phyloP scores from a whole-genome alignment of 2,113 vertebrate species.

The Paedocypris sp. region DNA sequence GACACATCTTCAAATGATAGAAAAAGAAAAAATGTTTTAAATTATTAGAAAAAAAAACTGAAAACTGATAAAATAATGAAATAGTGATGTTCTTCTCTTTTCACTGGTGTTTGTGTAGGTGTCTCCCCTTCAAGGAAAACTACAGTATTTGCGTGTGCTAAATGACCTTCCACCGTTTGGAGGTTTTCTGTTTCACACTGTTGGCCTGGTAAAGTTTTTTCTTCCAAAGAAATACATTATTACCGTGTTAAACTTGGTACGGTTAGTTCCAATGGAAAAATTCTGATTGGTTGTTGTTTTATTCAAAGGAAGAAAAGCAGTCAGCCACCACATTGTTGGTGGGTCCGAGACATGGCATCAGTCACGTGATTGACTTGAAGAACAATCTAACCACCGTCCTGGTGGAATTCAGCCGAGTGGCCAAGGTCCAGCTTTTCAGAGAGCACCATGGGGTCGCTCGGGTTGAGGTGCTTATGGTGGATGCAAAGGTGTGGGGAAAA shows the following conservation, averaged over 20 bases:
- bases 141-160: constrained; percentile 91
- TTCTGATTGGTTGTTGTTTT: neutral
- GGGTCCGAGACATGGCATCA: constrained; percentile 92
- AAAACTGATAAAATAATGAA: neutral
- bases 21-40: too few species aligned
- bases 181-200: constrained; percentile 89
- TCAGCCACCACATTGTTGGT: constrained; percentile 86
- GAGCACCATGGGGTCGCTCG: constrained; percentile 92
- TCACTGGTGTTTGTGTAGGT: constrained; percentile 55
- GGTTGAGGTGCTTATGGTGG: constrained; percentile 87
- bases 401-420: constrained; percentile 88
- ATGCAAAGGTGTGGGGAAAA: constrained; percentile 74
- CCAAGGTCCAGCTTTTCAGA: constrained; percentile 90
- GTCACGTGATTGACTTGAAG: constrained; percentile 96
- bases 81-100: neutral
- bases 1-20: too few species aligned
- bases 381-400: constrained; percentile 97
- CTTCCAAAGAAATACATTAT: neutral
- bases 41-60: too few species aligned
- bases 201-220: constrained; percentile 77
- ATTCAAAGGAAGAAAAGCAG: constrained; percentile 81
- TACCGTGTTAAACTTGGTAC: too few species aligned
- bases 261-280: too few species aligned
- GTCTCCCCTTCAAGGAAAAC: constrained; percentile 86
- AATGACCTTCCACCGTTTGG: constrained; percentile 95